A percentile compares a stretch with the other conserved stretches of the same genome.
phyloP scores from a whole-genome alignment of 1,140 invertebrate genomes.

The Callitettix versicolor region DNA sequence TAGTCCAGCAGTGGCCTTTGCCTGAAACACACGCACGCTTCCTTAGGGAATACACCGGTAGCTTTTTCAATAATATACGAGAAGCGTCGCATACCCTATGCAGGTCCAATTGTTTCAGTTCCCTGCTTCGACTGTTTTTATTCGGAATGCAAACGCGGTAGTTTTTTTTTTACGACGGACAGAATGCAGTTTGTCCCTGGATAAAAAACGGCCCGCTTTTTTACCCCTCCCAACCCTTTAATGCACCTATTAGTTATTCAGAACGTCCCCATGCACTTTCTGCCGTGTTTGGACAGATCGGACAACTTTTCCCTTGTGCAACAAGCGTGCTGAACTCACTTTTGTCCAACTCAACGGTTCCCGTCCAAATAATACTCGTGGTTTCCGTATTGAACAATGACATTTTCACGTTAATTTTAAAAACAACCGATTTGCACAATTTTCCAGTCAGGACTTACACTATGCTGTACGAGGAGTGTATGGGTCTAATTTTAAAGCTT shows the following conservation, averaged over 20 bases:
- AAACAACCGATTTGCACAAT: too few relatives aligned
- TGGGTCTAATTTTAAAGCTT: too few relatives aligned
- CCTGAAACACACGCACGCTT: not conserved
- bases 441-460: too few relatives aligned
- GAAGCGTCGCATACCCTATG: slow-evolving; percentile 5
- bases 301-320: slow-evolving; percentile 5
- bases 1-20: not conserved
- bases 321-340: too few relatives aligned
- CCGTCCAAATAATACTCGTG: too few relatives aligned
- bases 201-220: not conserved
- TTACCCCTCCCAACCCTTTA: not conserved
- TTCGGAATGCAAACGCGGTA: slow-evolving; percentile 8
- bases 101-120: slow-evolving; percentile 10
- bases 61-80: slow-evolving; percentile 13
- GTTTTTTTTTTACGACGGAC: slow-evolving; percentile 1
- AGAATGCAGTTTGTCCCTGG: slow-evolving; percentile 7
- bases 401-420: too few relatives aligned
- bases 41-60: not conserved
- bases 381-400: too few relatives aligned
- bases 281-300: slow-evolving; percentile 3
- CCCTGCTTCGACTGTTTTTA: slow-evolving; percentile 2
- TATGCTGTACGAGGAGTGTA: too few relatives aligned
- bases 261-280: slow-evolving; percentile 9
- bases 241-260: slow-evolving; percentile 15
- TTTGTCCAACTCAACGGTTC: too few relatives aligned